A percentile compares a stretch with the other conserved stretches of the same genome.
phyloP scores from a whole-genome alignment of 2,888 invertebrate species.

The Laspeyria flexula region DNA sequence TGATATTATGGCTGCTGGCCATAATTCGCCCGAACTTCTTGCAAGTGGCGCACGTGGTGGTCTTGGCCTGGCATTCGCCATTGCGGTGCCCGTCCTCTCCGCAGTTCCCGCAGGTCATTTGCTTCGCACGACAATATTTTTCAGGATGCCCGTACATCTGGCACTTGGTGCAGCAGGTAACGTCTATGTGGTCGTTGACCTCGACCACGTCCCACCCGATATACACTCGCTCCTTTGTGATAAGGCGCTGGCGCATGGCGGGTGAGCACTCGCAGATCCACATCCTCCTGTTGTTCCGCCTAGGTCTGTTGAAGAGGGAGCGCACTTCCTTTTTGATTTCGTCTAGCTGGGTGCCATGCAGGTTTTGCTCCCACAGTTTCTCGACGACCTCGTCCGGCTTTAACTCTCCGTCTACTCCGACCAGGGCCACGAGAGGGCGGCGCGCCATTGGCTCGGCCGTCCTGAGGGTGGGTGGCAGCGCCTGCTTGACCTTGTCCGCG shows the following conservation, averaged over 20 bases:
- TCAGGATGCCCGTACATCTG: constrained; percentile 54
- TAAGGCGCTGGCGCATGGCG: not conserved
- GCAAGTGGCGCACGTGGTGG: constrained; percentile 36
- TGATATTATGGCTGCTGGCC: no score
- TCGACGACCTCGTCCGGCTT: not conserved
- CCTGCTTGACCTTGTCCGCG: constrained; percentile 1
- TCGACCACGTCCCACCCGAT: constrained; percentile 27
- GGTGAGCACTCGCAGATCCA: not conserved
- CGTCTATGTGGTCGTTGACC: constrained; percentile 10
- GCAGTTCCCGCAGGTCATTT: constrained; percentile 26
- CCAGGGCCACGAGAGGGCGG: constrained; percentile 5
- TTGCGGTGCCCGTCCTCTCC: constrained; percentile 23
- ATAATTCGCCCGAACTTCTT: constrained; percentile 24
- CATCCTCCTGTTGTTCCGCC: not conserved
- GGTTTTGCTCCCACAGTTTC: not conserved
- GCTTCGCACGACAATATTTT: constrained; percentile 30
- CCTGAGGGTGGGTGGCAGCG: constrained; percentile 3
- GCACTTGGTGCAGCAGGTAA: constrained; percentile 46
- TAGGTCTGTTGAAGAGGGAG: not conserved
- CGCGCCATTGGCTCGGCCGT: constrained; percentile 6
- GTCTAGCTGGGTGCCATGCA: not conserved
- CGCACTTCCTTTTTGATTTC: not conserved
- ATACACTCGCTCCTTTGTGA: constrained; percentile 17
- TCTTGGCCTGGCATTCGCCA: not conserved
- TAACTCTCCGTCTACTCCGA: not conserved